phyloP scores from a whole-genome alignment of 2,797 vertebrate species.

The Acanthurus leucopareius region DNA sequence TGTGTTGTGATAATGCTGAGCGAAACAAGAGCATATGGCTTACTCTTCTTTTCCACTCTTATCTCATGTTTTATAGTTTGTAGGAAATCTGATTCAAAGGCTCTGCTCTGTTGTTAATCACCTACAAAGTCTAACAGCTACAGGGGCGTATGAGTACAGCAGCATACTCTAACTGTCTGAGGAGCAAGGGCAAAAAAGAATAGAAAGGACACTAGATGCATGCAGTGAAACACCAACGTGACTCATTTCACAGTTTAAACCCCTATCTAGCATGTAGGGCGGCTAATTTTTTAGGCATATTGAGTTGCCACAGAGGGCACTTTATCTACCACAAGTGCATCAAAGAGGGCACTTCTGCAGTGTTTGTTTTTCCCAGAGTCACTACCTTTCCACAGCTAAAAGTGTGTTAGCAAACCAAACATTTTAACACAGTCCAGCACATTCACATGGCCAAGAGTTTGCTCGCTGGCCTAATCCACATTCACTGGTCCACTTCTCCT shows the following conservation, averaged over 20 bases:
- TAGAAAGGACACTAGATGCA: background rate
- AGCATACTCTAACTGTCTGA: background rate
- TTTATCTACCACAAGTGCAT: background rate
- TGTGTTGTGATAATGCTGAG: background rate
- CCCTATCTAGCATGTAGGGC: background rate
- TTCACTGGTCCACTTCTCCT: too few species aligned
- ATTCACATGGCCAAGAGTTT: background rate
- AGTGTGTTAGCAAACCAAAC: background rate
- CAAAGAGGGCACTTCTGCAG: background rate
- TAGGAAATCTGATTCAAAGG: constrained; percentile 12
- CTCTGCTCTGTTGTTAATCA: too few species aligned
- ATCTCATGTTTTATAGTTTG: background rate
- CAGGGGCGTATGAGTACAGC: background rate
- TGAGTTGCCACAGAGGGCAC: background rate
- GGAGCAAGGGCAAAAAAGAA: background rate
- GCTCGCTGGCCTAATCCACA: background rate
- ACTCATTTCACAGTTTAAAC: background rate
- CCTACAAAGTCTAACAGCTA: too few species aligned
- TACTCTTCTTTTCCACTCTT: background rate
- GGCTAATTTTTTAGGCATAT: background rate
- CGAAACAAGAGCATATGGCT: constrained; percentile 5
- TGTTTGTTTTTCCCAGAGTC: background rate
- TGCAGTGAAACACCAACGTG: background rate
- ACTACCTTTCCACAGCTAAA: constrained; percentile 1
- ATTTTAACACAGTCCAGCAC: background rate